Conservation (phyloP, 1,140 invertebrate species). For the Dendroctonus ponderosae region DNA sequence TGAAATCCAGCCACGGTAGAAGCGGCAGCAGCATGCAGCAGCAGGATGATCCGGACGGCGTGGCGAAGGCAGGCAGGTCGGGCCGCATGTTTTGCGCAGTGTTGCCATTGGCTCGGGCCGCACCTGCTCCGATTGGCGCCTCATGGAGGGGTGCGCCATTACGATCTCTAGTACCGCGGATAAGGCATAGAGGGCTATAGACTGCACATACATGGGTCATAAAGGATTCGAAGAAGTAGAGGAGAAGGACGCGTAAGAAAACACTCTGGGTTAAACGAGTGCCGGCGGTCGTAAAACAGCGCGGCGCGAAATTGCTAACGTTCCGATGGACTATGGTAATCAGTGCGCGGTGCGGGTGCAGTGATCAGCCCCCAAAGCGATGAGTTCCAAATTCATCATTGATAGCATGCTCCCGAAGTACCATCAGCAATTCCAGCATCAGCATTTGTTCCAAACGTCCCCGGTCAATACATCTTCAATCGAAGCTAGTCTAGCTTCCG, state of each 20-base stretch:
- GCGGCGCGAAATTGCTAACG: slow-evolving; percentile 20
- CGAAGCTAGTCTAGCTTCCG: slow-evolving; percentile 58
- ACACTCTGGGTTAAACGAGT: slow-evolving; percentile 50
- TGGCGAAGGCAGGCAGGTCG: slow-evolving; percentile 40
- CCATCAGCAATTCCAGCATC: slow-evolving; percentile 75
- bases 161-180: slow-evolving; percentile 62
- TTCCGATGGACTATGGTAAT: slow-evolving; percentile 45
- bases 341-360: slow-evolving; percentile 45
- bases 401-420: slow-evolving; percentile 97
- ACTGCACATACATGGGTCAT: slow-evolving; percentile 66
- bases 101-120: slow-evolving; percentile 48
- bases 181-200: slow-evolving; percentile 66
- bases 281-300: slow-evolving; percentile 45
- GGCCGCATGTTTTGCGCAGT: slow-evolving; percentile 43
- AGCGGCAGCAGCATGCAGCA: background rate
- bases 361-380: slow-evolving; percentile 56
- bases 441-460: slow-evolving; percentile 59
- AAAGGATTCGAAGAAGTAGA: slow-evolving; percentile 67
- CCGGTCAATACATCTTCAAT: slow-evolving; percentile 51
- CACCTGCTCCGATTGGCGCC: slow-evolving; percentile 50
- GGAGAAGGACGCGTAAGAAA: slow-evolving; percentile 64
- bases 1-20: too few species aligned
- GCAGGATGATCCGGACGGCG: slow-evolving; percentile 22
- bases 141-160: slow-evolving; percentile 59
- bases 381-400: slow-evolving; percentile 95